A percentile compares a stretch with the other conserved stretches of the same genome.
phyloP scores from a whole-genome alignment of 2,113 vertebrate genomes.

The Ancistrus triradiatus region DNA sequence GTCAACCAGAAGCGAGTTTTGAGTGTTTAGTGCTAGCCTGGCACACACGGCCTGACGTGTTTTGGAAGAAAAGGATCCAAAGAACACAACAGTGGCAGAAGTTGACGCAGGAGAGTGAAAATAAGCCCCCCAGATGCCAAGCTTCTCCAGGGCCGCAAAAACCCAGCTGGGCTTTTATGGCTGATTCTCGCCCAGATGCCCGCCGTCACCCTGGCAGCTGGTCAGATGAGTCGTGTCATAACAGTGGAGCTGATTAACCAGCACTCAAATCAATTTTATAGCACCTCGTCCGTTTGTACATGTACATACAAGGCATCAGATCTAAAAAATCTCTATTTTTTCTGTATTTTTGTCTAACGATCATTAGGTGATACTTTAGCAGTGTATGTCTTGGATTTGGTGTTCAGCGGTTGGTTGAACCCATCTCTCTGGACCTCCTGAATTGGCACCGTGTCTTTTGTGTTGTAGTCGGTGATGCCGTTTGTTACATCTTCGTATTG shows the following conservation, averaged over 20 bases:
- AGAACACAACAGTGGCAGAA: conserved; percentile 42
- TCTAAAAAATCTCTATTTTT: no score
- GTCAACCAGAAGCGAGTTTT: conserved; percentile 24
- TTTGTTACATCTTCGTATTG: no score
- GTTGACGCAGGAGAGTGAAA: conserved; percentile 36
- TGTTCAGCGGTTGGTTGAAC: no score
- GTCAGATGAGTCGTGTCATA: conserved; percentile 10
- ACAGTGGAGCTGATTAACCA: conserved; percentile 51
- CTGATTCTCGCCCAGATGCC: conserved; percentile 50
- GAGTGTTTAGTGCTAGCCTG: conserved; percentile 41
- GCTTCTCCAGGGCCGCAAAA: conserved; percentile 43
- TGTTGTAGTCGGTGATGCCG: no score
- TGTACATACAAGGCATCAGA: no score
- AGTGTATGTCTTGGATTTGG: no score
- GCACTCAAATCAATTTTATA: conserved; percentile 24
- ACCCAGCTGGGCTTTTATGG: conserved; percentile 54
- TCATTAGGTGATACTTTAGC: no score
- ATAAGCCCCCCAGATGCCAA: conserved; percentile 46
- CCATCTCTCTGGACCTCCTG: no score
- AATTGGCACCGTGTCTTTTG: no score
- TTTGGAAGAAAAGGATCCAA: conserved; percentile 46
- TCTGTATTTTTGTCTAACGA: no score
- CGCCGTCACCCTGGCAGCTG: conserved; percentile 65
- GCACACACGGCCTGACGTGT: conserved; percentile 30
- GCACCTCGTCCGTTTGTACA: no score